These are phyloP conservation scores for Poeciliopsis paucimaculata DNA, from an alignment of 2,797 vertebrate species.

Conservation along the genomic window DNA sequence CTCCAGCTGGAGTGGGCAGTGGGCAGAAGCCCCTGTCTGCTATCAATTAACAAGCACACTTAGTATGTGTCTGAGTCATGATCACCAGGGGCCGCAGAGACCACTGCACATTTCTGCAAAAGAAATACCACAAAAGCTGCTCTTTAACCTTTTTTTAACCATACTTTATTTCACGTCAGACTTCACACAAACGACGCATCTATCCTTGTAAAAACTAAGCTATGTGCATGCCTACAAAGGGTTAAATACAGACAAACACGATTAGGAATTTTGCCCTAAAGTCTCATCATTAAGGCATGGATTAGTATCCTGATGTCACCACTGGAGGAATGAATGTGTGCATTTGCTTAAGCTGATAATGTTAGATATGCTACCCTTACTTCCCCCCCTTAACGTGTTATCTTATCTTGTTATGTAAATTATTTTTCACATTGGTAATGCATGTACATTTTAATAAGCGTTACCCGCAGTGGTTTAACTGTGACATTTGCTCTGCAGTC, in stretches of 20 bases:
- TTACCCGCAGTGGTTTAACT: conserved; percentile 17
- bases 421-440: conserved; percentile 37
- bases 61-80: conserved; percentile 71
- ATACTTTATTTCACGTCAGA: conserved; percentile 5
- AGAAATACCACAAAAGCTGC: conserved; percentile 42
- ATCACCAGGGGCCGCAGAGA: conserved; percentile 55
- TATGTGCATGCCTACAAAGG: conserved; percentile 48
- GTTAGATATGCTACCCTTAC: conserved; percentile 54
- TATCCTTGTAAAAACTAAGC: conserved; percentile 26
- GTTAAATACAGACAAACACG: conserved; percentile 66
- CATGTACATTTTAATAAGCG: conserved; percentile 39
- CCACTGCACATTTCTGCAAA: conserved; percentile 47
- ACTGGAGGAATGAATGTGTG: conserved; percentile 47
- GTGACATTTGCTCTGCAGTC: conserved; percentile 6
- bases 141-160: conserved; percentile 28
- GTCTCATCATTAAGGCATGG: conserved; percentile 62
- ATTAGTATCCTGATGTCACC: conserved; percentile 62
- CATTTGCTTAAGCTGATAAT: conserved; percentile 62
- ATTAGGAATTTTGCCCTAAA: conserved; percentile 67
- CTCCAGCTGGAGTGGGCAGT: conserved; percentile 73
- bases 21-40: conserved; percentile 66
- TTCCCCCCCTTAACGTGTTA: conserved; percentile 47
- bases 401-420: conserved; percentile 64
- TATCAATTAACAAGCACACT: conserved; percentile 80
- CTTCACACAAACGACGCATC: conserved; percentile 13